Evolutionary conservation across 2,888 invertebrate genomes (phyloP), one percentile per base, ranked within the genome.

Genomic region (Parthenolecanium corni): DNA sequence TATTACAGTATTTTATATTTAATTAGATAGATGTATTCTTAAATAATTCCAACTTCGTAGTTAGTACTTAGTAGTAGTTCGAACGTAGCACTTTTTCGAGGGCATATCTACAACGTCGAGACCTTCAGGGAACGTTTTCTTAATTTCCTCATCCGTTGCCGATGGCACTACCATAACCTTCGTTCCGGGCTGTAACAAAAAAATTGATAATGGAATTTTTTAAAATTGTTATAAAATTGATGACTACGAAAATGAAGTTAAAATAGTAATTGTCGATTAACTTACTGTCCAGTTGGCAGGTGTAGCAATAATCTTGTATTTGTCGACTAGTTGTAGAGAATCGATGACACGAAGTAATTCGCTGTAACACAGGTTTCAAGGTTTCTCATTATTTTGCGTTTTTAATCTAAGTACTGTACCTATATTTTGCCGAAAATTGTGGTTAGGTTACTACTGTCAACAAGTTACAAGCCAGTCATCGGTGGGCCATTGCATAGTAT

Each of bases 281-380:
- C 77, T 76, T 75, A 87, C 86, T 75, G 81, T 79, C 91, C 92
- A 92, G 73, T 89, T 85, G 23, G 84, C 90, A 20, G 91, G 91
- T 3, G 91, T 92, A 9, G 89, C 91, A 64, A 88, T 79, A 65
- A 85, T 77, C 68, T 84, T 83, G 62, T 80, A 75, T 64, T 76
- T 78, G 67, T 83, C 82, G 1, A 84, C 85, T 67, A 92, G 75
- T 73, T 89, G 89, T 47, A 91, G 77, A 0, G 89, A 89, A 72
- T 91, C 90, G 66, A 91, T 80, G 23, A 85, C 84, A 64, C 91
- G 80, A 23, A 92, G 75, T 66, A 92, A 84, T 77, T 92, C 91
- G 75, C 89, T 90, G 71, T 53, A 77, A 77, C 25, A 31, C 4
- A 31, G 21, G 40, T n/a, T n/a, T n/a, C n/a, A n/a, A n/a, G n/a